These are phyloP conservation scores for Philopedon plagiatum DNA, from an alignment of 2,888 invertebrate genomes.

Conservation along the genomic window DNA sequence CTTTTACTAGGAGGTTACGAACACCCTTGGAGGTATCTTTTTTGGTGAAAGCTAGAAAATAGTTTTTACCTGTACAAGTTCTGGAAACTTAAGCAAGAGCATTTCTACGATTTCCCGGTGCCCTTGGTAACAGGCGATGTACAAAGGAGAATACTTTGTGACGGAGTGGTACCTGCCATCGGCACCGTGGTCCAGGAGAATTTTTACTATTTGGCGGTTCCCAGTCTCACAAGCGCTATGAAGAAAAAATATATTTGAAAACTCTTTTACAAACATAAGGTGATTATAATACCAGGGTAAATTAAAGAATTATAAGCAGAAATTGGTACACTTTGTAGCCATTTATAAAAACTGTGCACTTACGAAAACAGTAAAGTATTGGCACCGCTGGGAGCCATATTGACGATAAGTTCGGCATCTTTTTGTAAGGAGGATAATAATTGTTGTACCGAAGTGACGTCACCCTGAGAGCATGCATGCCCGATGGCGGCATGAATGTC, in stretches of 20 bases:
- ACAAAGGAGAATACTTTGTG: constrained; percentile 93
- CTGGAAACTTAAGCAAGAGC: constrained; percentile 86
- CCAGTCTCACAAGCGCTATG: constrained; percentile 90
- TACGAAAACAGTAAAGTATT: constrained; percentile 90
- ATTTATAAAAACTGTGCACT: constrained; percentile 63
- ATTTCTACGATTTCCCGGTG: constrained; percentile 83
- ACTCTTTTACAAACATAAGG: no score
- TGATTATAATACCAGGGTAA: no score
- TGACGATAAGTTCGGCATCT: constrained; percentile 82
- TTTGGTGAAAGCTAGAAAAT: not conserved
- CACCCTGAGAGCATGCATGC: constrained; percentile 83
- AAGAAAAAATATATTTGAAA: constrained; percentile 42
- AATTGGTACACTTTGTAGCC: no score
- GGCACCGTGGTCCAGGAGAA: constrained; percentile 85
- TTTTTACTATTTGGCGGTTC: constrained; percentile 81
- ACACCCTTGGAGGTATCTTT: no score
- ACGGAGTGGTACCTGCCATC: constrained; percentile 92
- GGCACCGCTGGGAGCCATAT: constrained; percentile 90
- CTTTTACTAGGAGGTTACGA: no score
- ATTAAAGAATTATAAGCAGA: no score
- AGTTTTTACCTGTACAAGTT: constrained; percentile 78
- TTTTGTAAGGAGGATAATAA: constrained; percentile 75
- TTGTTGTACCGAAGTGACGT: constrained; percentile 76
- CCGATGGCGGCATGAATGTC: constrained; percentile 83
- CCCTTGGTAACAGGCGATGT: constrained; percentile 91